These are phyloP conservation scores for Ctenosaura bakeri DNA, from an alignment of 2,797 vertebrate genomes.

Conservation along the genomic window DNA sequence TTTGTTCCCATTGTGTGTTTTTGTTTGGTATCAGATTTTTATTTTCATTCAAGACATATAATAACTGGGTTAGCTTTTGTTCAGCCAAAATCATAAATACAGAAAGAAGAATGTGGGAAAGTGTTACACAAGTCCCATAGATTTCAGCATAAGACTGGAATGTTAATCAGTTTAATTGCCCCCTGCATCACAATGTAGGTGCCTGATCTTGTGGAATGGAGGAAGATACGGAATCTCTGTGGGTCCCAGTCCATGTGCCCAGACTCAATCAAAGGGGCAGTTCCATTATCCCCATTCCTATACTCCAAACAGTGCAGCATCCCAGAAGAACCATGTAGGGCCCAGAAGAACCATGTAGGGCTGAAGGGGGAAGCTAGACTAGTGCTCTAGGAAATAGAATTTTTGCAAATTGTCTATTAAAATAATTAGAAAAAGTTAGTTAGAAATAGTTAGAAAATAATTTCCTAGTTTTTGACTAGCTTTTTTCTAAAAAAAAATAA, in stretches of 20 bases:
- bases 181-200: not conserved
- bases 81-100: slow-evolving; percentile 34
- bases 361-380: no score
- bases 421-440: no score
- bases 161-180: not conserved
- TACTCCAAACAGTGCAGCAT: not conserved
- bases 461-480: no score
- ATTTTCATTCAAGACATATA: not conserved
- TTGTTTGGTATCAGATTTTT: not conserved
- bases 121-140: not conserved
- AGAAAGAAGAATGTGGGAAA: slow-evolving; percentile 1
- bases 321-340: not conserved
- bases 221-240: not conserved
- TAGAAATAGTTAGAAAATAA: no score
- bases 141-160: not conserved
- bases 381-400: not conserved
- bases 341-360: not conserved
- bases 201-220: not conserved
- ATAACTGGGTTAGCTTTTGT: not conserved
- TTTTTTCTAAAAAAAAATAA: not conserved
- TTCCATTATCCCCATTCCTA: not conserved
- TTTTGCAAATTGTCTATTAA: not conserved
- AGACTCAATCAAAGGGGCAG: not conserved
- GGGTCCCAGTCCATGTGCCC: not conserved
- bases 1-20: not conserved